A percentile compares a stretch with the other conserved stretches of the same genome.
Evolutionary conservation across 2,797 vertebrate species (phyloP).

Genomic region (Danio jaintianensis): DNA sequence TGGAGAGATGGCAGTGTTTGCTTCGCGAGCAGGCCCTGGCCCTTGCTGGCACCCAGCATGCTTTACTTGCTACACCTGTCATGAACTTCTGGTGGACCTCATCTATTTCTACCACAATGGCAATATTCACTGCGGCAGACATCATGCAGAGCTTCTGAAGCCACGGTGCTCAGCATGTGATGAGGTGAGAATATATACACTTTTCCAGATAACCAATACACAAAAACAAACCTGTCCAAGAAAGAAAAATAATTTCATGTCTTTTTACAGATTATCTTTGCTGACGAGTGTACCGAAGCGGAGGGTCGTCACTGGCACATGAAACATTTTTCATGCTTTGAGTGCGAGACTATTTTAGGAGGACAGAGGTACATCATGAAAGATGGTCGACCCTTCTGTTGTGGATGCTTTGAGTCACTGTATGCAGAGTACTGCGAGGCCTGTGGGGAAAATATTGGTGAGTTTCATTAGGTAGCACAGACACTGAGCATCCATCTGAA

Average conservation of each 20-base stretch:
- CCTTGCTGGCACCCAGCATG: conserved; percentile 95
- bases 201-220: background rate
- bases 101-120: conserved; percentile 97
- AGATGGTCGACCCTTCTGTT: conserved; percentile 93
- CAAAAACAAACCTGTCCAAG: background rate
- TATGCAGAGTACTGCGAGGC: conserved; percentile 97
- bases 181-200: conserved; percentile 64
- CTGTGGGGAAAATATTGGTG: conserved; percentile 95
- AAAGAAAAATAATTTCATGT: background rate
- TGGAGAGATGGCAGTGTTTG: conserved; percentile 93
- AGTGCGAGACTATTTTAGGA: conserved; percentile 91
- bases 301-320: conserved; percentile 98
- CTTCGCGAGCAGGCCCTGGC: conserved; percentile 89
- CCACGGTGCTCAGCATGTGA: conserved; percentile 96
- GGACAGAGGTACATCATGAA: conserved; percentile 99
- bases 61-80: conserved; percentile 90
- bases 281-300: conserved; percentile 96
- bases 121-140: conserved; percentile 93
- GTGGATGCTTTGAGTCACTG: conserved; percentile 92
- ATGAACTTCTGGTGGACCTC: conserved; percentile 94
- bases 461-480: conserved; percentile 47
- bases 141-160: conserved; percentile 94
- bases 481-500: background rate
- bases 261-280: conserved; percentile 89
- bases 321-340: conserved; percentile 96